Percentiles rank a stretch among this genome's conserved stretches.
phyloP scores from a whole-genome alignment of 1,140 invertebrate genomes.

The Sarcophaga bullata region DNA sequence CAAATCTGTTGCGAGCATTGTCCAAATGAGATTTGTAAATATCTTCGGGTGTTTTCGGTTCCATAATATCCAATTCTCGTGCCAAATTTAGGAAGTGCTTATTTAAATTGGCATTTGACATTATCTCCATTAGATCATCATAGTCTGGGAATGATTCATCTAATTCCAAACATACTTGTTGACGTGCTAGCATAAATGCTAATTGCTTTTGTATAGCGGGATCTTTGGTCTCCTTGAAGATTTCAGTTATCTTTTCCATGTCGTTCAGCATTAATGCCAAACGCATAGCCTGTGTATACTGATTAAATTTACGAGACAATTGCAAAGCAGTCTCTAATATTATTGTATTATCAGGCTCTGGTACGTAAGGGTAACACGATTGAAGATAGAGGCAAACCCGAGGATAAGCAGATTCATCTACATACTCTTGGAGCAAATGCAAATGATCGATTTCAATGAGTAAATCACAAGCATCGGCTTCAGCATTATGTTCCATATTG shows the following conservation, averaged over 20 bases:
- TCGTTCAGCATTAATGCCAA: conserved; percentile 97
- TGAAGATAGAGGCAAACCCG: conserved; percentile 94
- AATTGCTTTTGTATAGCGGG: conserved; percentile 81
- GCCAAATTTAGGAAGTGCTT: conserved; percentile 96
- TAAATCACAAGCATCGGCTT: conserved; percentile 98
- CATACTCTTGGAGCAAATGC: conserved; percentile 89
- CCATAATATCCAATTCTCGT: conserved; percentile 99
- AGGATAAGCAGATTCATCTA: conserved; percentile 92
- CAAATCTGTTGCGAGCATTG: conserved; percentile 84
- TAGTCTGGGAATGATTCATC: conserved; percentile 76
- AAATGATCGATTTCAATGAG: conserved; percentile 97
- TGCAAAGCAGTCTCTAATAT: conserved; percentile 88
- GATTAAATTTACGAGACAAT: conserved; percentile 91
- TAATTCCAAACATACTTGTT: conserved; percentile 90
- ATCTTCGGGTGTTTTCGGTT: conserved; percentile 99
- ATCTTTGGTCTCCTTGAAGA: conserved; percentile 62
- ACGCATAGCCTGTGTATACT: conserved; percentile 92
- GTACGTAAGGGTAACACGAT: conserved; percentile 97
- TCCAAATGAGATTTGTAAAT: conserved; percentile 99
- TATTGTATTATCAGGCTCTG: conserved; percentile 95
- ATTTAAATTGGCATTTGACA: conserved; percentile 96
- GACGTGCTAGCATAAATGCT: conserved; percentile 96
- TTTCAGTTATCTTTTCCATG: conserved; percentile 59
- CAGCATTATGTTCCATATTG: conserved; percentile 99
- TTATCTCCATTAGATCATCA: conserved; percentile 94